A percentile compares a stretch with the other conserved stretches of the same genome.
phyloP scores from a whole-genome alignment of 2,888 invertebrate genomes.

The Folsomia candida region DNA sequence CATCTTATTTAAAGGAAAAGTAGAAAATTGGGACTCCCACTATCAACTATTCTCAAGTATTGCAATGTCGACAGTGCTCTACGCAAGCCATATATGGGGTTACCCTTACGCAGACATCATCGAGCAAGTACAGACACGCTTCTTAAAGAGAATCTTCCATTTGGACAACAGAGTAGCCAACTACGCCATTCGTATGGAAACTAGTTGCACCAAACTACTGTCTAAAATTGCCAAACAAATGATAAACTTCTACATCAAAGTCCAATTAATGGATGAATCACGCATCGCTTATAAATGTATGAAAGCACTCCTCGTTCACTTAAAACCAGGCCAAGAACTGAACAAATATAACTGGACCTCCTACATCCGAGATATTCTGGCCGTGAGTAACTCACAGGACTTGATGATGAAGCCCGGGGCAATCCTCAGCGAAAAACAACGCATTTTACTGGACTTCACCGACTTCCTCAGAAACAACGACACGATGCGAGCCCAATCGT shows the following conservation, averaged over 20 bases:
- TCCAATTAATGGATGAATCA: neutral
- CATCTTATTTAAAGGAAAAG: neutral
- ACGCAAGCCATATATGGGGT: conserved; percentile 11
- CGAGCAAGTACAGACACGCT: conserved; percentile 13
- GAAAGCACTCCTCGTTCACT: neutral
- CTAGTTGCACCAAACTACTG: neutral
- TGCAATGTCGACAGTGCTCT: neutral
- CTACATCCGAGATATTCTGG: neutral
- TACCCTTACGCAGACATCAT: neutral
- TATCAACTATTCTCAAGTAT: neutral
- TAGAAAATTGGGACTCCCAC: conserved; percentile 6
- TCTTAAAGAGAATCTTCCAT: conserved; percentile 1
- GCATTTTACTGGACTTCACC: neutral
- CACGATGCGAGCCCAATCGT: neutral
- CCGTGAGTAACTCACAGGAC: neutral
- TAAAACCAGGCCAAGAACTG: neutral
- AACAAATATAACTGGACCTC: conserved; percentile 6
- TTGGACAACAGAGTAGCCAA: conserved; percentile 5
- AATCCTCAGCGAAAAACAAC: neutral
- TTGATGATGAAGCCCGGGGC: neutral
- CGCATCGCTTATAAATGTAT: neutral
- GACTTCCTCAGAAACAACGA: neutral
- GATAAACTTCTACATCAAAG: neutral
- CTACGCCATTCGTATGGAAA: conserved; percentile 13
- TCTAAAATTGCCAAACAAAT: neutral